Evolutionary conservation across 2,797 vertebrate genomes (phyloP).

Genomic region (Diplodus sargus): DNA sequence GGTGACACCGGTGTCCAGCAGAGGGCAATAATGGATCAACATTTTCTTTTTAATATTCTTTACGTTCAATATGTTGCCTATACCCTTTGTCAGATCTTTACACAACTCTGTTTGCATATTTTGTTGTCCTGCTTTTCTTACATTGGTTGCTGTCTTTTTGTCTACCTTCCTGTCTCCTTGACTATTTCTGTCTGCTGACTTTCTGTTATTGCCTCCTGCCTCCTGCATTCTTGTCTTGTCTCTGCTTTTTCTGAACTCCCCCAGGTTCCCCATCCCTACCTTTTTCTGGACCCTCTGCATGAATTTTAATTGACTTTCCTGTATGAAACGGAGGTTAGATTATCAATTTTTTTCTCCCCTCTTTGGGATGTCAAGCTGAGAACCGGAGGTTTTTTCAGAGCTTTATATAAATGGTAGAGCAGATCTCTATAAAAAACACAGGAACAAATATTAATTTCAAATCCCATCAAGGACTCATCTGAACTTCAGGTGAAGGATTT

Average conservation of each 20-base stretch:
- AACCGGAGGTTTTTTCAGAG: conserved; percentile 4
- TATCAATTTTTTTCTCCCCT: not conserved
- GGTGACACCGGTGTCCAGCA: conserved; percentile 63
- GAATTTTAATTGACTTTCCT: conserved; percentile 22
- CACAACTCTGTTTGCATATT: not conserved
- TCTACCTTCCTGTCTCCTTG: not conserved
- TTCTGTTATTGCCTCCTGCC: not conserved
- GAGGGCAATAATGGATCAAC: conserved; percentile 73
- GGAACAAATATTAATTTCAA: conserved; percentile 9
- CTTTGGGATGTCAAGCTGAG: not conserved
- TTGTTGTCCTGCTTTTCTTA: not conserved
- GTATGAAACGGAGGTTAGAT: conserved; percentile 14
- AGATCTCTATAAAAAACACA: not conserved
- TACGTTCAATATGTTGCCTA: not conserved
- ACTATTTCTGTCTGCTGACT: not conserved
- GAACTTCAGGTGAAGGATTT: conserved; percentile 33
- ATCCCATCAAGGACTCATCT: conserved; percentile 16
- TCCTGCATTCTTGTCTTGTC: not conserved
- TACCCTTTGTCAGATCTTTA: not conserved
- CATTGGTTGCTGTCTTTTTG: not conserved
- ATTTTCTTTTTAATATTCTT: conserved; percentile 17
- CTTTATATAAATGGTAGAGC: not conserved
- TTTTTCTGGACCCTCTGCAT: not conserved
- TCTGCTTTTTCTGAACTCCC: not conserved
- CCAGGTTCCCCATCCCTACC: not conserved